Conservation (phyloP, 2,113 vertebrate species). For the Diadophis punctatus region DNA sequence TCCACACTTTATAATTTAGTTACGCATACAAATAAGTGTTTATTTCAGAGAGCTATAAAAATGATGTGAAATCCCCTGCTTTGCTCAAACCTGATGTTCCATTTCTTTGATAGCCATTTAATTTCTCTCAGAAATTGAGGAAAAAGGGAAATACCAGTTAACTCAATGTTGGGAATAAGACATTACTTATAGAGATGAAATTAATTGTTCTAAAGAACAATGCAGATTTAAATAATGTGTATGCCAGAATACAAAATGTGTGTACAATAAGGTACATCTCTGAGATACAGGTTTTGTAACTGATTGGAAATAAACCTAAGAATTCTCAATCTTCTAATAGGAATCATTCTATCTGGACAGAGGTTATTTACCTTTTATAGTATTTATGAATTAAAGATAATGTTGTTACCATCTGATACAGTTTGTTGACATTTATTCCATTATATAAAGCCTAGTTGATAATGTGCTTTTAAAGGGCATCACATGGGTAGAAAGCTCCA, state of each 20-base stretch:
- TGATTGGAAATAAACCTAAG: neutral
- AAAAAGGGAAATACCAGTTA: neutral
- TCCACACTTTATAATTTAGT: neutral
- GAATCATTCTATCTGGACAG: neutral
- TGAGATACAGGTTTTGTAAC: neutral
- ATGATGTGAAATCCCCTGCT: neutral
- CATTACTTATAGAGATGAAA: neutral
- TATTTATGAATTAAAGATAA: neutral
- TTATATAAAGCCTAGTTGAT: no score
- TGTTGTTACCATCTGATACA: neutral
- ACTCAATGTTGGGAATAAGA: constrained; percentile 5
- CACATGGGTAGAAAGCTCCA: no score
- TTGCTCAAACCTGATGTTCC: neutral
- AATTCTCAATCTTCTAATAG: neutral
- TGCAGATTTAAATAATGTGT: neutral
- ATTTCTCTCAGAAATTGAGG: constrained; percentile 14
- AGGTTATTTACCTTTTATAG: neutral
- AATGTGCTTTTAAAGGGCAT: no score
- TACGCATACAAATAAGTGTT: neutral
- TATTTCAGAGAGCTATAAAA: constrained; percentile 9
- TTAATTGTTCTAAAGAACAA: neutral
- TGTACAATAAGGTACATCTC: neutral
- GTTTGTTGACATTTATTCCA: neutral
- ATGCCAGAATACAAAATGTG: neutral
- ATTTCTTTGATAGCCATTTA: constrained; percentile 19